Base-by-base conservation (phyloP, 2,113 vertebrate genomes). In the Petaurus breviceps region DNA sequence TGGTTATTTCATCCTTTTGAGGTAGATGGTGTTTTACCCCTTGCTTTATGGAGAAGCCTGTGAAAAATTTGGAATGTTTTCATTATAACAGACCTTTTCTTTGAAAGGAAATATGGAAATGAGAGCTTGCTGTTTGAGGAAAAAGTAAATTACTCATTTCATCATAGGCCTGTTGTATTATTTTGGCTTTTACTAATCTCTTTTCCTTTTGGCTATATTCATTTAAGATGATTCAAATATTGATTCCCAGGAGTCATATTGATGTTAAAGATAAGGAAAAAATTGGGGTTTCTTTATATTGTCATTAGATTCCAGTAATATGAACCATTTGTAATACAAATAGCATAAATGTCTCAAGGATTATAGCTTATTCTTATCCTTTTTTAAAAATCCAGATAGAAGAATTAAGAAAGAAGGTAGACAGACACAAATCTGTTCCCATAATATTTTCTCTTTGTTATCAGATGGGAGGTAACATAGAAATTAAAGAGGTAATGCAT, bases 1-100 rank as follows among this genome's bases (percentile, higher is more conserved):
- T 77, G n/a, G n/a, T 77, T 22, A 77, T n/a, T 77, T 77, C 68
- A 77, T 68, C 31, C 14, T 31, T 22, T 22, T 43, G 94, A 68
- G 22, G 37, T 94, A 91, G 89, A 90, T 94, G 37, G 68, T 95
- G 46, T 94, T 94, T 94, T 94, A 92, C 51, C 50, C 51, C 51
- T 97, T 94, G 52, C 93, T 93, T 89, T n/a, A 96, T 51, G 93
- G 89, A 93, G 68, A 92, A 47, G 51, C n/a, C 46, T 51, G 47
- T 46, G 46, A 93, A 51, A 68, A 49, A 90, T 91, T 68, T 91
- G 92, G 54, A 92, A 50, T 77, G 57, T 91, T 95, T 96, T 95
- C 52, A 26, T 92, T 90, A 89, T 93, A 47, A 84, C 26, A 43
- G 37, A 49, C 37, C 31, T 93, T 93, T 96, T 46, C 94, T 92